A percentile compares a stretch with the other conserved stretches of the same genome.
phyloP scores from a whole-genome alignment of 2,797 vertebrate genomes.

The Enteromius trimaculatus region DNA sequence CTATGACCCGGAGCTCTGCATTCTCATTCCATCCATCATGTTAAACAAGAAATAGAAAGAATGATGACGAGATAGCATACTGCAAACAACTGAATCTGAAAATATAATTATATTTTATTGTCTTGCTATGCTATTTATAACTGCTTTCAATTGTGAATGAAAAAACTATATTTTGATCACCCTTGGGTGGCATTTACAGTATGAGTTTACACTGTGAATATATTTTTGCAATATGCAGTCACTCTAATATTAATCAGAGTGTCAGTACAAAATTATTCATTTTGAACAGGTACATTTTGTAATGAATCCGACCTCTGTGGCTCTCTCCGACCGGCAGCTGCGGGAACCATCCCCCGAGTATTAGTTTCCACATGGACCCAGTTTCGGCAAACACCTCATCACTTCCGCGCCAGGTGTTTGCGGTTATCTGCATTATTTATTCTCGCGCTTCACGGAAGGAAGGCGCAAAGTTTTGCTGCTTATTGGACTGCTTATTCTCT shows the following conservation, averaged over 20 bases:
- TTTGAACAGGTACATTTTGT: not conserved
- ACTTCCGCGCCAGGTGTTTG: too few species aligned
- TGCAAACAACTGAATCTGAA: not conserved
- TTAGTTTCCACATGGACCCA: too few species aligned
- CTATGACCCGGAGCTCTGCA: constrained; percentile 68
- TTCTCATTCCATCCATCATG: constrained; percentile 71
- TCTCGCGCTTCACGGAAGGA: too few species aligned
- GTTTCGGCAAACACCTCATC: too few species aligned
- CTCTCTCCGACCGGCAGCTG: too few species aligned
- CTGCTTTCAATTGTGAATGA: constrained; percentile 50
- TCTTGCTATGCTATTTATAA: constrained; percentile 9
- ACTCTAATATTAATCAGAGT: not conserved
- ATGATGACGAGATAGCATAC: not conserved
- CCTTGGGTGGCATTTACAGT: not conserved
- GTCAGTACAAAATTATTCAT: not conserved
- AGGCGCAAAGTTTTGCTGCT: too few species aligned
- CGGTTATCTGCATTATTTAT: too few species aligned
- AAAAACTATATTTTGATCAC: constrained; percentile 13
- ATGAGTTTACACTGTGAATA: not conserved
- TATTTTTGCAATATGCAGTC: not conserved
- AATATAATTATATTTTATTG: constrained; percentile 17
- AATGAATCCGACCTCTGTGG: too few species aligned
- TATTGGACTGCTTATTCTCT: too few species aligned
- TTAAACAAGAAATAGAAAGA: constrained; percentile 55
- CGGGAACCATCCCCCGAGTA: too few species aligned